Base-by-base conservation (phyloP, 92 coral and sea anemone species). In the Desmophyllum pertusum region DNA sequence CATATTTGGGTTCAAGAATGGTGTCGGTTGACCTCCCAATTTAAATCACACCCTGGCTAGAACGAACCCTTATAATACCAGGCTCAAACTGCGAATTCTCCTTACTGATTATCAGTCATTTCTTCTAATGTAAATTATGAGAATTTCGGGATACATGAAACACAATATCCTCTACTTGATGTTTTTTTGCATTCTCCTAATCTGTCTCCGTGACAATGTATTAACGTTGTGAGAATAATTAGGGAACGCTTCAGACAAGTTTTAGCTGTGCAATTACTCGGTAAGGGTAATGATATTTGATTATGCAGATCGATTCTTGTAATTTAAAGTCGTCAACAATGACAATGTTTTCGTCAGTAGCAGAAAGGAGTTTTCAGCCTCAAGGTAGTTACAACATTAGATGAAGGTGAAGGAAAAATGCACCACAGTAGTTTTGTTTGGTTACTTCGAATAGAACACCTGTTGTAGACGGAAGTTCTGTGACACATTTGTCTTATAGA, bases 401-500 rank as follows among this genome's bases (percentile, higher is more conserved):
- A 0, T 38, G 8, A 7, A 19, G 18, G 21, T 36, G 45, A 38
- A 67, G 4, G 42, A 67, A 23, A 67, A 37, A 36, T 18, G 29
- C 78, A 73, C 17, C 62, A 31, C 27, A 15, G 4, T 9, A 4
- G 51, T 70, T 39, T 70, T 70, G 75, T 70, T 70, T 73, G 51
- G 57, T 46, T 27, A 29, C 77, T 7, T 6, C 38, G 78, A 74
- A 74, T 74, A 29, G 38, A 50, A 18, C 78, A 74, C 81, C 81
- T 57, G 70, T 17, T 77, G 14, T 40, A 74, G 48, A 48, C 61
- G 13, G 75, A 21, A 10, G n/a, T 30, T 74, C 59, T 25, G 13
- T 74, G 62, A 31, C 63, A 74, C 61, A 17, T 45, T 18, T 48
- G 37, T 18, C 6, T 35, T 18, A 15, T 4, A 17, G 25, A 25